Evolutionary conservation across 2,113 vertebrate genomes (phyloP), one percentile per base, ranked within the genome.

Genomic region (Dasyurus viverrinus): DNA sequence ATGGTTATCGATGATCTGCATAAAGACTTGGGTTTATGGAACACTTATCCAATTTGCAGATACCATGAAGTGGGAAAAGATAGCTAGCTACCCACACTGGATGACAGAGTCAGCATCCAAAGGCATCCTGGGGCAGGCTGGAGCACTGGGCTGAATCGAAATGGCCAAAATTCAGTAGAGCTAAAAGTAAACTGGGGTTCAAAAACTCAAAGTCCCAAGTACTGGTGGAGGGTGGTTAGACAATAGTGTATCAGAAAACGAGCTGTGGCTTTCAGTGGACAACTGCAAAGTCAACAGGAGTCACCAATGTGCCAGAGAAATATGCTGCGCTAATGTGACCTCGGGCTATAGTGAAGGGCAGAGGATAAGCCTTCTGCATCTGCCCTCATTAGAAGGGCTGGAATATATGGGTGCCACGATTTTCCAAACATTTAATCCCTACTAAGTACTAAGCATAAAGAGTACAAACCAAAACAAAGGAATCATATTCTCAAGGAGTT

Each of bases 391-490:
- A 84, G 68, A 84, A n/a, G n/a, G 16, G 22, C 8, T 84, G 14
- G 60, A 36, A 36, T 76, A 76, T 19, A 26, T 76, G 60, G 60
- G 60, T 76, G 14, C 36, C 30, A 68, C 3, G 5, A 30, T 30
- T n/a, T n/a, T n/a, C 60, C 3, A 2, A 68, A 68, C 36, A 14
- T 68, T 36, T 36, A 36, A 4, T 68, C 36, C 60, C 30, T 68
- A 68, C 30, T 68, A 36, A 16, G 9, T n/a, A 27, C 25, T 60
- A 96, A 27, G 93, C 94, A 89, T 91, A 8, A 55, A 95, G 48
- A 97, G 46, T 52, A 92, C 54, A 7, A 2, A 92, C 96, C 12
- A 95, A 95, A 94, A 5, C 8, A 52, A 52, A 52, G 50, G 11
- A 68, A 36, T 68, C 30, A 12, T 36, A 68, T 4, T 36, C 30